Conservation (phyloP, 2,113 vertebrate genomes). For the Athene cunicularia region DNA sequence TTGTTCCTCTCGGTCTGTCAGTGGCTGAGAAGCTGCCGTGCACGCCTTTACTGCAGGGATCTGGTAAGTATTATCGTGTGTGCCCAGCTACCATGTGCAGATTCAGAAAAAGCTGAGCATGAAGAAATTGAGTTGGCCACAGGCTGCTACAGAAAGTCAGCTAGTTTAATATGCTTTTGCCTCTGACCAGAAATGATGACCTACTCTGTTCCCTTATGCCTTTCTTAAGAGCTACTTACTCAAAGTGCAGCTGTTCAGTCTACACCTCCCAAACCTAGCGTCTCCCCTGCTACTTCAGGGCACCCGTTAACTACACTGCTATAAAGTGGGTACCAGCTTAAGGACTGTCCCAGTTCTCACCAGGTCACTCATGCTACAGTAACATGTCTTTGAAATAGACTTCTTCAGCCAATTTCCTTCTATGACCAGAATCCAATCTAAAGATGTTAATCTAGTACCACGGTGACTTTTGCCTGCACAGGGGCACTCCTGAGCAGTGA, state of each 20-base stretch:
- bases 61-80: neutral
- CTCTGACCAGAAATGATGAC: neutral
- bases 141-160: neutral
- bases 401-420: neutral
- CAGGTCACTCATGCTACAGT: neutral
- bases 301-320: neutral
- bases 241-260: neutral
- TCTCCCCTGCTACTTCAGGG: neutral
- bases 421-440: neutral
- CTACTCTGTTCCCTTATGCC: neutral
- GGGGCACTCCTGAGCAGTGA: neutral
- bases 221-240: neutral
- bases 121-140: neutral
- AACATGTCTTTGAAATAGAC: neutral
- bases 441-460: neutral
- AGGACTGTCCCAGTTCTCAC: neutral
- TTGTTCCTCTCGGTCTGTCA: neutral
- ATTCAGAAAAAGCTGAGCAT: neutral
- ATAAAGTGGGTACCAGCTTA: neutral
- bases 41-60: neutral
- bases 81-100: neutral
- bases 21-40: neutral
- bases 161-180: neutral
- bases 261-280: neutral
- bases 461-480: neutral